A percentile compares a stretch with the other conserved stretches of the same genome.
These are phyloP conservation scores for Heliothis virescens DNA, from an alignment of 1,140 invertebrate genomes.

Conservation along the genomic window DNA sequence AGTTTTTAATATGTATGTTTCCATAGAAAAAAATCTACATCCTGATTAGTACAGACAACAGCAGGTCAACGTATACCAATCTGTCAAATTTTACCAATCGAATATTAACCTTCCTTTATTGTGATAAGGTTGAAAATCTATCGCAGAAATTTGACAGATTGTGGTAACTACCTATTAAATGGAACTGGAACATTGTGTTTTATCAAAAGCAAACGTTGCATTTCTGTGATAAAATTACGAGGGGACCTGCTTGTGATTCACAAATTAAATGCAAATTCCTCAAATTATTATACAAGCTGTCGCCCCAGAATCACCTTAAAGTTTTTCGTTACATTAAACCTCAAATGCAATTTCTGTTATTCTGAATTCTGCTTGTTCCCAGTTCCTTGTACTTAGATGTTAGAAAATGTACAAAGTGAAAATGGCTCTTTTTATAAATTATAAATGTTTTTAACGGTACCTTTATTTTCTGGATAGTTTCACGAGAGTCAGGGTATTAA, in stretches of 20 bases:
- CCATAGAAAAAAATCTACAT: neutral
- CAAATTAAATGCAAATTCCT: slow-evolving; percentile 34
- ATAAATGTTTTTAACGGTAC: neutral
- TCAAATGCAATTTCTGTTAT: slow-evolving; percentile 39
- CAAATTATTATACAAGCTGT: slow-evolving; percentile 36
- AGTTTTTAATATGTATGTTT: too few species aligned
- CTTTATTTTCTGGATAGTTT: neutral
- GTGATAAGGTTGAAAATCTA: too few species aligned
- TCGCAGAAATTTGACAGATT: too few species aligned
- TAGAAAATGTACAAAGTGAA: slow-evolving; percentile 16
- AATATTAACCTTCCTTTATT: too few species aligned
- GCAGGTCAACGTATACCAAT: too few species aligned
- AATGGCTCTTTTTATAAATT: neutral
- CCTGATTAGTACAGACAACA: too few species aligned
- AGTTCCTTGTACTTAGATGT: slow-evolving; percentile 4
- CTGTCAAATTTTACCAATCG: too few species aligned
- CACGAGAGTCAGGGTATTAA: neutral
- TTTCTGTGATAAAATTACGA: neutral
- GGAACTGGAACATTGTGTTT: neutral
- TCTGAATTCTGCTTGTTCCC: slow-evolving; percentile 24
- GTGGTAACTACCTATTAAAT: too few species aligned
- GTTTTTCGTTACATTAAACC: slow-evolving; percentile 30
- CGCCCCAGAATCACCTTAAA: slow-evolving; percentile 13
- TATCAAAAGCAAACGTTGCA: neutral
- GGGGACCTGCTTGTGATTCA: neutral